Conservation (phyloP, 2,888 invertebrate species). For the Sylvicola fuscatus region DNA sequence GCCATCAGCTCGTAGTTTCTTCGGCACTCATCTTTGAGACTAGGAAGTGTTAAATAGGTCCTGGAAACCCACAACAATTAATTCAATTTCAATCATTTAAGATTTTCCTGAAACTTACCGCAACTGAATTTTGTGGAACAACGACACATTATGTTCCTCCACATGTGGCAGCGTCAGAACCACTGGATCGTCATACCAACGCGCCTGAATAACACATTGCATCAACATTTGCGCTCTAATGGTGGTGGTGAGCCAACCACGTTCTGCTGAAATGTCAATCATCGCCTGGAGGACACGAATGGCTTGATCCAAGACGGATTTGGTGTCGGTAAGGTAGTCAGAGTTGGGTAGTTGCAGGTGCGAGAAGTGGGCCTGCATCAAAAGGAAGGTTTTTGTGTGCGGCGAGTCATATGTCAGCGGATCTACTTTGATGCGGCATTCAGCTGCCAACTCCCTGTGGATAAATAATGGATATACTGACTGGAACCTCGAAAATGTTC, state of each 20-base stretch:
- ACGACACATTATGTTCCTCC: constrained; percentile 37
- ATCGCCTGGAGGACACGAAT: constrained; percentile 93
- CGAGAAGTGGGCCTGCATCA: constrained; percentile 90
- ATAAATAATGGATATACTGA: constrained; percentile 4
- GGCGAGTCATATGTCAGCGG: constrained; percentile 67
- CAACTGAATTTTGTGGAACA: constrained; percentile 31
- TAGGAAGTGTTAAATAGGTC: constrained; percentile 17
- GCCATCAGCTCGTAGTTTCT: constrained; percentile 40
- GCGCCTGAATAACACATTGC: constrained; percentile 82
- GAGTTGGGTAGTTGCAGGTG: constrained; percentile 63
- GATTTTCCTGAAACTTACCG: too few relatives aligned
- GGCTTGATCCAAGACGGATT: constrained; percentile 91
- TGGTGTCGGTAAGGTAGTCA: constrained; percentile 91
- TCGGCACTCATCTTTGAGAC: constrained; percentile 17
- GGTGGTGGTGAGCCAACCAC: constrained; percentile 72
- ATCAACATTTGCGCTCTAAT: constrained; percentile 56
- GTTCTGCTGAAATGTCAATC: constrained; percentile 82
- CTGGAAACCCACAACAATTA: too few relatives aligned
- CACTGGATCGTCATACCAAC: constrained; percentile 61
- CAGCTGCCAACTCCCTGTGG: constrained; percentile 57
- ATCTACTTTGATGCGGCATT: constrained; percentile 51
- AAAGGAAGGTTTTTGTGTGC: constrained; percentile 79
- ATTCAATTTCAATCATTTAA: too few relatives aligned
- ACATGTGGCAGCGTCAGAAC: constrained; percentile 60
- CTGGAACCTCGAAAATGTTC: neutral